Evolutionary conservation across 1,140 invertebrate species (phyloP).

Genomic region (Condylostylus longicornis): DNA sequence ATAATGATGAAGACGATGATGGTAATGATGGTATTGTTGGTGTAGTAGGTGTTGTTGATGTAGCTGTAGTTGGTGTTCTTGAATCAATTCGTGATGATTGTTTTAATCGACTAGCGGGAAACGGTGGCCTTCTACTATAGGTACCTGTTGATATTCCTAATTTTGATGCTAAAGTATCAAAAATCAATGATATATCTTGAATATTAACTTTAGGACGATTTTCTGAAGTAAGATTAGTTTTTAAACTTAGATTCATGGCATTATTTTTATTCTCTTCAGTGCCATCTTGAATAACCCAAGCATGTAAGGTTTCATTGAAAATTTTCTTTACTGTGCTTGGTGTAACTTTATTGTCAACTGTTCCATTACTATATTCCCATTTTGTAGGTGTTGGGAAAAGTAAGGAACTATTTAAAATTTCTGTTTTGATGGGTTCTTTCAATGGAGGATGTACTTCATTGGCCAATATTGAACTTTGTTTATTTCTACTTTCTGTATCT

Average conservation of each 20-base stretch:
- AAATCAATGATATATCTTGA: conserved; percentile 29
- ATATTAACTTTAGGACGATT: too few species aligned
- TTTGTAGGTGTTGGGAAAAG: conserved; percentile 30
- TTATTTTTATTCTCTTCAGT: too few species aligned
- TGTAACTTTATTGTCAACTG: conserved; percentile 12
- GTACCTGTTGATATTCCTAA: conserved; percentile 26
- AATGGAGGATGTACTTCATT: too few species aligned
- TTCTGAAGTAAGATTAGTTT: too few species aligned
- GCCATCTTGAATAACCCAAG: conserved; percentile 29
- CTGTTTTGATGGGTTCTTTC: too few species aligned
- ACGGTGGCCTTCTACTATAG: conserved; percentile 25
- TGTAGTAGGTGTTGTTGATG: conserved; percentile 6
- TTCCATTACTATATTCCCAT: conserved; percentile 25
- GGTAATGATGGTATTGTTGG: conserved; percentile 1
- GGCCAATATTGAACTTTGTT: too few species aligned
- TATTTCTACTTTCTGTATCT: too few species aligned
- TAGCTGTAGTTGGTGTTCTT: conserved; percentile 5
- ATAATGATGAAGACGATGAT: background rate
- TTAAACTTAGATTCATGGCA: too few species aligned
- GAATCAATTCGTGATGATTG: conserved; percentile 15
- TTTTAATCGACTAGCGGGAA: conserved; percentile 26
- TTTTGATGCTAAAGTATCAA: conserved; percentile 29
- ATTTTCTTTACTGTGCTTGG: conserved; percentile 23
- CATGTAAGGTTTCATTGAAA: conserved; percentile 29
- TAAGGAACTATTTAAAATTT: conserved; percentile 24